These are phyloP conservation scores for Hypocryptadius cinnamomeus DNA, from an alignment of 2,113 vertebrate species.

Conservation along the genomic window DNA sequence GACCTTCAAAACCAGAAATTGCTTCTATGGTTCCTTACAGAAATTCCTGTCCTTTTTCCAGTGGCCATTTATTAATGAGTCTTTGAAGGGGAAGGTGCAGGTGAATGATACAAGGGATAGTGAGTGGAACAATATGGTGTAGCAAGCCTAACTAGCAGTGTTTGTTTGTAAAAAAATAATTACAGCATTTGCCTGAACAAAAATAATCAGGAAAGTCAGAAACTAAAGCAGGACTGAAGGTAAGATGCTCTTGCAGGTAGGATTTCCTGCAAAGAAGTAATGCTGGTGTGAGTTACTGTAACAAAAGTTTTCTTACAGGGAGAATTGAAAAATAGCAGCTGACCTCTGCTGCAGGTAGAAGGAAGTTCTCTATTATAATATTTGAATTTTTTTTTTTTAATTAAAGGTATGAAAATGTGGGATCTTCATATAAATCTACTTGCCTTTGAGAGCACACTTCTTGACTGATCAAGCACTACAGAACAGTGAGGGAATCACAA, in stretches of 20 bases:
- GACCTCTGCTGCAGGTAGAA: background rate
- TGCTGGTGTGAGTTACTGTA: background rate
- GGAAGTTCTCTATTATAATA: background rate
- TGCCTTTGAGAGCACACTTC: background rate
- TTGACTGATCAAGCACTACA: background rate
- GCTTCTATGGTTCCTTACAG: background rate
- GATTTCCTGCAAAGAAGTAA: background rate
- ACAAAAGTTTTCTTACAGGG: background rate
- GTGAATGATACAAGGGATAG: background rate
- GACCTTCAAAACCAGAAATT: background rate
- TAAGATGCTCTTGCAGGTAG: background rate
- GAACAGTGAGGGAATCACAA: background rate
- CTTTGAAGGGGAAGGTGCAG: background rate
- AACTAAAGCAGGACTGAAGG: background rate
- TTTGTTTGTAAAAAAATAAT: background rate
- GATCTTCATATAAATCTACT: background rate
- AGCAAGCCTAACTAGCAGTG: background rate
- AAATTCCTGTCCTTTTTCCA: background rate
- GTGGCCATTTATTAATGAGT: background rate
- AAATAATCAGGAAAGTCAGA: background rate
- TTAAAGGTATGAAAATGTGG: background rate
- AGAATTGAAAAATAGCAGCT: background rate
- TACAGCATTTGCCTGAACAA: background rate
- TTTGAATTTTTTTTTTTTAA: background rate
- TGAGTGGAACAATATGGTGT: background rate